Percentiles rank a stretch among this genome's conserved stretches.
Conservation (phyloP, 2,888 invertebrate species). For the Thysanoteuthis rhombus region DNA sequence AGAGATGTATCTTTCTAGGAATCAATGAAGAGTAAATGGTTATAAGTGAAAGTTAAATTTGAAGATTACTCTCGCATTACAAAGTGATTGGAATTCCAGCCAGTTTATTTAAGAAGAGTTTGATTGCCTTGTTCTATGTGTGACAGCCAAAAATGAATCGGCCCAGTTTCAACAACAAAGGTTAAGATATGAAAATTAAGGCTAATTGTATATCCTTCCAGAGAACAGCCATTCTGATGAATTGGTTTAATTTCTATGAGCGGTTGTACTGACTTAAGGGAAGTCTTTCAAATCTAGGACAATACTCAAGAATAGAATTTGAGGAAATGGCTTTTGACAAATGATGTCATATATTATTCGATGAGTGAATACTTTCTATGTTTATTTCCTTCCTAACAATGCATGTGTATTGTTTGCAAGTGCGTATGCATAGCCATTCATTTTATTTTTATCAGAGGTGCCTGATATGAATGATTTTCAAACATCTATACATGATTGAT, state of each 20-base stretch:
- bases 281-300: not conserved
- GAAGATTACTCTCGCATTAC: not conserved
- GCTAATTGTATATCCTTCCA: not conserved
- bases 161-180: not conserved
- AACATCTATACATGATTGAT: not conserved
- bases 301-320: not conserved
- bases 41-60: not conserved
- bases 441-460: not conserved
- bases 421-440: not conserved
- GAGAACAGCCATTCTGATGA: not conserved
- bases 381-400: too few species aligned
- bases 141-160: not conserved
- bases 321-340: not conserved
- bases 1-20: not conserved
- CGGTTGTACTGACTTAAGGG: not conserved
- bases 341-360: not conserved
- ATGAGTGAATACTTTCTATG: too few species aligned
- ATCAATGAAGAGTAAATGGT: not conserved
- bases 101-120: not conserved
- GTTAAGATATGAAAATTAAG: not conserved
- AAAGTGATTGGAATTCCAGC: not conserved
- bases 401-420: not conserved
- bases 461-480: too few species aligned
- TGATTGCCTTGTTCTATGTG: not conserved
- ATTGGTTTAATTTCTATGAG: not conserved